Evolutionary conservation across 2,113 vertebrate genomes (phyloP).

Genomic region (Otocyon megalotis): DNA sequence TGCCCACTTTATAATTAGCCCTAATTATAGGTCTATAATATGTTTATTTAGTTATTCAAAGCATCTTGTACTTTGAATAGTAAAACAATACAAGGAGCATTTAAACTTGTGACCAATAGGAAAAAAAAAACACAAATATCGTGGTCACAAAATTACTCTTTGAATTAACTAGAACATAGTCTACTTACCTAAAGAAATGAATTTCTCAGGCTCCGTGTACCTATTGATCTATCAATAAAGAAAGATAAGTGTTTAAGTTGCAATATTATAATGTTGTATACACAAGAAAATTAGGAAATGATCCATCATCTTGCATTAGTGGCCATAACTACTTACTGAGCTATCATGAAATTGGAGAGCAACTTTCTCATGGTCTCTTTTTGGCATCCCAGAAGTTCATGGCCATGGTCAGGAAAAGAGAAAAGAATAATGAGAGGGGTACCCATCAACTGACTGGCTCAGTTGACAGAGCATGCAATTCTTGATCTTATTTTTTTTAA

Average conservation of each 20-base stretch:
- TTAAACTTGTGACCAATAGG: slow-evolving; percentile 83
- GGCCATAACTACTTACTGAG: not conserved
- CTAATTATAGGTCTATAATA: slow-evolving; percentile 87
- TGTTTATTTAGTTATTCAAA: slow-evolving; percentile 88
- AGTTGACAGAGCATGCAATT: not conserved
- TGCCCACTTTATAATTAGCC: slow-evolving; percentile 86
- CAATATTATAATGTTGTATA: not conserved
- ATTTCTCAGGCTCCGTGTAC: not conserved
- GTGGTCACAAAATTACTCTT: slow-evolving; percentile 81
- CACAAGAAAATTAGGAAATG: slow-evolving; percentile 10
- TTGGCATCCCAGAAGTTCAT: not conserved
- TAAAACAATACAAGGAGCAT: slow-evolving; percentile 81
- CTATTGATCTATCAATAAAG: not conserved
- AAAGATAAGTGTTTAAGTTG: not conserved
- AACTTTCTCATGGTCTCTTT: not conserved
- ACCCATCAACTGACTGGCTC: not conserved
- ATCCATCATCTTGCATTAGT: not conserved
- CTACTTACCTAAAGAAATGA: slow-evolving; percentile 42
- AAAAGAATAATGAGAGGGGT: not conserved
- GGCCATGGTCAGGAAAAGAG: not conserved
- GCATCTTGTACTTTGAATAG: slow-evolving; percentile 83
- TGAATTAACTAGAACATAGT: slow-evolving; percentile 67
- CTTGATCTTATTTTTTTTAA: not conserved
- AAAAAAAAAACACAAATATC: slow-evolving; percentile 67
- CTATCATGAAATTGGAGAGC: not conserved